Conservation (phyloP, 2,113 vertebrate genomes). For the Pomatorhinus ruficollis region DNA sequence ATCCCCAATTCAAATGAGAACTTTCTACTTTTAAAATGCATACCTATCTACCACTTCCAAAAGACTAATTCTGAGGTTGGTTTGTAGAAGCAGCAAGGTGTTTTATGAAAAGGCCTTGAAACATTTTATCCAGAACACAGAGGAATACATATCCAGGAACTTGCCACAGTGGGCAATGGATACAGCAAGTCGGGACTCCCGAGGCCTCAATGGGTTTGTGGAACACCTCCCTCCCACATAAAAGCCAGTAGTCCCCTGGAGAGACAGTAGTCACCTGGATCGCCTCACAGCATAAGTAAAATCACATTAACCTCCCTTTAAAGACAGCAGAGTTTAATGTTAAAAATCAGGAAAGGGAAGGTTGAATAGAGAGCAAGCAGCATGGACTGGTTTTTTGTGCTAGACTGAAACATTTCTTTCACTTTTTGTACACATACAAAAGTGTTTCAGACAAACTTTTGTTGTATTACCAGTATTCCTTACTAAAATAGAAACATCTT, state of each 20-base stretch:
- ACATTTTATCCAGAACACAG: neutral
- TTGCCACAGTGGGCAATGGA: neutral
- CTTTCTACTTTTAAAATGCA: neutral
- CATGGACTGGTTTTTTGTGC: neutral
- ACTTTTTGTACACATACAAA: neutral
- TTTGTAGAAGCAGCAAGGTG: neutral
- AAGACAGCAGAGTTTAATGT: neutral
- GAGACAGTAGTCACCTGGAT: neutral
- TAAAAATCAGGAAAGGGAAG: neutral
- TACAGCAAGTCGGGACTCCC: neutral
- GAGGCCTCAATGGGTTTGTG: neutral
- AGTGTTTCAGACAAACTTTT: neutral
- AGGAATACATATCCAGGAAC: neutral
- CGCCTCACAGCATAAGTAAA: neutral
- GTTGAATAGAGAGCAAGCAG: neutral
- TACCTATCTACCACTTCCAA: neutral
- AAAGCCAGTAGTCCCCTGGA: neutral
- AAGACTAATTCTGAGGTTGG: neutral
- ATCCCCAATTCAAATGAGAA: neutral
- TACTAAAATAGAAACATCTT: neutral
- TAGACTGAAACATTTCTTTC: neutral
- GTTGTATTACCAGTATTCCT: neutral
- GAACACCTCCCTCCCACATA: neutral
- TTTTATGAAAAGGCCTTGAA: neutral
- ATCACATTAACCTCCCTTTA: neutral